Evolutionary conservation across 1,140 invertebrate genomes (phyloP), one percentile per base, ranked within the genome.

Genomic region (Leptoteleia sp.): DNA sequence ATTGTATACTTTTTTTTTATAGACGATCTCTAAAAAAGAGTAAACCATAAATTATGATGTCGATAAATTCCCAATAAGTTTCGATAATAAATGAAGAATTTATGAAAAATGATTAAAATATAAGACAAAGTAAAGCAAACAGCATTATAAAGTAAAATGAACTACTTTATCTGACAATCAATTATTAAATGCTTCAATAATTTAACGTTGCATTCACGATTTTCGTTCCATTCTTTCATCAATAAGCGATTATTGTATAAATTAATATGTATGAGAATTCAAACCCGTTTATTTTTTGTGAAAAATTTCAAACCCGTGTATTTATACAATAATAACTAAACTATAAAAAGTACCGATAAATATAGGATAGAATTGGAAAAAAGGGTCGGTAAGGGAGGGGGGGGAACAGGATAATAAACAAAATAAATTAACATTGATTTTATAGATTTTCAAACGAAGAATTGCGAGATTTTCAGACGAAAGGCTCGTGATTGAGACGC

Each of bases 401-500:
- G n/a, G n/a, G n/a, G n/a, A n/a, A n/a, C n/a, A n/a, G n/a, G n/a
- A n/a, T n/a, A n/a, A n/a, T 16, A 38, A 16, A 38, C 16, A 15
- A 16, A 31, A 17, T 17, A 31, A 55, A 9, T 40, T 15, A 40
- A 37, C 37, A 55, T 55, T 19, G 54, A 43, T n/a, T n/a, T n/a
- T n/a, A n/a, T n/a, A 29, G 8, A 43, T 12, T 65, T 54, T 35
- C 27, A 37, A 17, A 6, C 9, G 6, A 27, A 37, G 33, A 43
- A 3, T 22, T 48, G 9, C 31, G 33, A 38, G 57, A 64, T 38
- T 57, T 65, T 47, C 11, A 75, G 62, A 57, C 31, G 47, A 76
- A 67, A 76, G 54, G 62, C 6, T 68, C 25, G 50, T 59, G 45
- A 76, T 76, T 67, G 31, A 59, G 47, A 65, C 16, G 16, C 43